phyloP scores from a whole-genome alignment of 2,113 vertebrate species.

The Cyanistes caeruleus region DNA sequence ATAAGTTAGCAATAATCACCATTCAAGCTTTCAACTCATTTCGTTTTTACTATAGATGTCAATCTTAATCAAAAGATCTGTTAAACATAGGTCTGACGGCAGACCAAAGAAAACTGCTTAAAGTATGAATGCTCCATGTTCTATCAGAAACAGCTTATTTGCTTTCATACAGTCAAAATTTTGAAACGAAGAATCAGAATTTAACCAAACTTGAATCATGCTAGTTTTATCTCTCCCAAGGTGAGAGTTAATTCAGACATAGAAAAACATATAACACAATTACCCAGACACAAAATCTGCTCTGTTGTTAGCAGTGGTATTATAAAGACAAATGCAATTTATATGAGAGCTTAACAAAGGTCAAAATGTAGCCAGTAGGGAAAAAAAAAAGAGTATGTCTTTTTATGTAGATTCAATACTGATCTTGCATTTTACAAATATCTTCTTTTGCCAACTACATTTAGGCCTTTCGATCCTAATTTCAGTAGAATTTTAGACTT shows the following conservation, averaged over 20 bases:
- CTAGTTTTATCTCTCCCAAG: constrained; percentile 9
- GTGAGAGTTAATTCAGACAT: not conserved
- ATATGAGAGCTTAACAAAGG: constrained; percentile 46
- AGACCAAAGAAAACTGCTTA: not conserved
- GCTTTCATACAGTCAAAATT: not conserved
- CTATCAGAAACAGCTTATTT: constrained; percentile 7
- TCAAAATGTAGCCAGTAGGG: constrained; percentile 26
- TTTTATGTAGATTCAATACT: constrained; percentile 29
- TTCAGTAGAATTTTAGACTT: not conserved
- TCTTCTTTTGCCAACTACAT: not conserved
- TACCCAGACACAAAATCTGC: constrained; percentile 10
- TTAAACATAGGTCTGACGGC: not conserved
- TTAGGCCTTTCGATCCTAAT: not conserved
- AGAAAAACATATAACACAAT: constrained; percentile 19
- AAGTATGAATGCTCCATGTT: not conserved
- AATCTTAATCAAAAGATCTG: constrained; percentile 31
- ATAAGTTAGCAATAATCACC: constrained; percentile 17
- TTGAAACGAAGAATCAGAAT: constrained; percentile 23
- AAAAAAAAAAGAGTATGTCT: not conserved
- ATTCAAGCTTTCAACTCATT: not conserved
- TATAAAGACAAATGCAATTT: constrained; percentile 50
- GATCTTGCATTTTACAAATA: constrained; percentile 10
- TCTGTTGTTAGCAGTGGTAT: constrained; percentile 15
- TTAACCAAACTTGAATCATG: constrained; percentile 12
- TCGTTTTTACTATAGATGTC: not conserved